Base-by-base conservation (phyloP, 2,113 vertebrate species). In the Dipodomys spectabilis region DNA sequence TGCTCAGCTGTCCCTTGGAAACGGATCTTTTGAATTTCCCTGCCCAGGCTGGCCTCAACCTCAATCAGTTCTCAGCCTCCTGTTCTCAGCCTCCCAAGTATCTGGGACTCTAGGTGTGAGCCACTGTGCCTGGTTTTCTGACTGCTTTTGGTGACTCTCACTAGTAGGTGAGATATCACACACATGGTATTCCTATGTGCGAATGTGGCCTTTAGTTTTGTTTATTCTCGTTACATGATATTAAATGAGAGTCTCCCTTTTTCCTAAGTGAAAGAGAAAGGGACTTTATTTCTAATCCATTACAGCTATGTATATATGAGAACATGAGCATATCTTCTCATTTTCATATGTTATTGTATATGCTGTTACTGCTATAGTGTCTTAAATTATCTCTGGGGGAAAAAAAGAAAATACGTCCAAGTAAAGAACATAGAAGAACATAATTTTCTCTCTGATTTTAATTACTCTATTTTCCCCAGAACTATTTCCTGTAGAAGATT, bases 401-500 rank as follows among this genome's bases (percentile, higher is more conserved):
- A 44, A 49, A 20, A 57, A 57, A 57, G 11, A 80, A 86, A 97
- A 87, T 84, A 72, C 62, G 18, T 82, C 62, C 86, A 93, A 93
- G 80, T 95, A 92, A 92, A 91, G 95, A 69, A 77, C 0, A 0
- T 28, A 64, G 6, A 53, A 82, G 25, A 30, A 35, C 88, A 88
- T 95, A 44, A 87, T 96, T 78, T 85, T 95, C 62, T 23, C n/a
- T 93, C 15, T 32, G 57, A 73, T 97, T 97, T 27, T 49, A 19
- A 87, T 92, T 96, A 82, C 35, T 95, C 69, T 91, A 0, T 49
- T 91, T 95, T 95, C 92, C 53, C 68, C 19, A 6, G 44, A n/a
- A 0, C 0, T 84, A 22, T 92, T 90, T 91, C 96, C 86, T 62
- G 60, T 78, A 90, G 89, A 96, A 97, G 94, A 95, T 88, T 97